phyloP scores from a whole-genome alignment of 2,888 invertebrate genomes.

The Perithous albicinctus region DNA sequence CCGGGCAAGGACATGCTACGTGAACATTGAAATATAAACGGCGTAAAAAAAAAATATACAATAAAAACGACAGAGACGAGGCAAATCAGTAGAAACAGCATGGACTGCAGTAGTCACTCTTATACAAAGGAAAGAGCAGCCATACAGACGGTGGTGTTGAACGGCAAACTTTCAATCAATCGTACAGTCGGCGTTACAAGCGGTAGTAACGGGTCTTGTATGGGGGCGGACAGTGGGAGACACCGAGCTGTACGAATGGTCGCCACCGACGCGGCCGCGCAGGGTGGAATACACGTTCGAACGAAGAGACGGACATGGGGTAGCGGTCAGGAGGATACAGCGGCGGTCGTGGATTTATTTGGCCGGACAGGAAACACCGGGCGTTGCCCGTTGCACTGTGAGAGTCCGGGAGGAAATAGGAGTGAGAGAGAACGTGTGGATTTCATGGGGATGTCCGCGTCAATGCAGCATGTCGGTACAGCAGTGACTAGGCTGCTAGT shows the following conservation, averaged over 20 bases:
- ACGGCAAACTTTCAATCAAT: slow-evolving; percentile 77
- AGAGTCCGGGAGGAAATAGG: slow-evolving; percentile 26
- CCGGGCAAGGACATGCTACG: slow-evolving; percentile 3
- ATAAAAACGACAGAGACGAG: slow-evolving; percentile 28
- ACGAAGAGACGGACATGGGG: slow-evolving; percentile 58
- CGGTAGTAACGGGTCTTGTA: slow-evolving; percentile 80
- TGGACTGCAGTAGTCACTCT: slow-evolving; percentile 13
- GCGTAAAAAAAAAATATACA: slow-evolving; percentile 17
- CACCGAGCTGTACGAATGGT: slow-evolving; percentile 56
- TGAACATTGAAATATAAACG: background rate
- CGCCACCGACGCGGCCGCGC: slow-evolving; percentile 65
- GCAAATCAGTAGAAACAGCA: slow-evolving; percentile 4
- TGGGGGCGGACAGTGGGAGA: slow-evolving; percentile 77
- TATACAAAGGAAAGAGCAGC: slow-evolving; percentile 30
- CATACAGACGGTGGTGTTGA: slow-evolving; percentile 43
- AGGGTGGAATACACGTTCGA: slow-evolving; percentile 56
- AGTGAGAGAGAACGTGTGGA: slow-evolving; percentile 32
- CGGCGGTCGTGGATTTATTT: slow-evolving; percentile 82
- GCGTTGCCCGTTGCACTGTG: slow-evolving; percentile 72
- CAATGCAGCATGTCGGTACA: slow-evolving; percentile 18
- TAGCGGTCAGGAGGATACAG: slow-evolving; percentile 43
- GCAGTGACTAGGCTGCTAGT: slow-evolving; percentile 22
- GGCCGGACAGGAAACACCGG: slow-evolving; percentile 81
- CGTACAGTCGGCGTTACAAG: slow-evolving; percentile 69
- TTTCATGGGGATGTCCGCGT: slow-evolving; percentile 42